Base-by-base conservation (phyloP, 1,140 invertebrate genomes). In the Habropoda laboriosa region DNA sequence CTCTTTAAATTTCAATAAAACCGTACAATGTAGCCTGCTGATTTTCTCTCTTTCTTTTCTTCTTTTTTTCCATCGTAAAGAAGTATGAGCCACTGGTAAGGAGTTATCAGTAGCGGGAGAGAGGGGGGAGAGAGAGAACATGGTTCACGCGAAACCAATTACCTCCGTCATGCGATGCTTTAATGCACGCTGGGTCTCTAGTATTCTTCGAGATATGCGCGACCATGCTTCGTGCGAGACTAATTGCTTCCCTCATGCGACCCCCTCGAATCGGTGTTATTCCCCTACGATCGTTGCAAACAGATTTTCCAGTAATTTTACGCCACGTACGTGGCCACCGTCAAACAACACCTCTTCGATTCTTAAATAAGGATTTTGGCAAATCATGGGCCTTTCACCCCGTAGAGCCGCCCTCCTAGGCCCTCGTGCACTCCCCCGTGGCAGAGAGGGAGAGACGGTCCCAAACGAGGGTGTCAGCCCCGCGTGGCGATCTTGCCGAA, bases 231-330 rank as follows among this genome's bases (percentile, higher is more conserved):
- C n/a, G 38, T 30, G 18, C 30, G 24, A 47, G 32, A 30, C 27
- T 76, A 76, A 76, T 68, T 68, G 53, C 38, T 68, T 68, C 3
- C 5, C 73, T 55, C 63, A 53, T 74, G 72, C 73, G 24, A 66
- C 30, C 21, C 18, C 12, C 4, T n/a, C n/a, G 18, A 5, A 51
- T 49, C 30, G 12, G 16, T 27, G 18, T 40, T 55, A 38, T 57
- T 57, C 18, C 3, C 1, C 16, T 2, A 1, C 40, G 4, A 47
- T n/a, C 12, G 27, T 8, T 49, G 45, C 3, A 8, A 16, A 30
- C n/a, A 30, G 10, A 13, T 71, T 71, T 57, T n/a, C 51, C 24
- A 30, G 51, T 21, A 12, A 57, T 40, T 38, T 71, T 27, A 32
- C 30, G 27, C 45, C 6, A 8, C 7, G 6, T 40, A 55, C 32